phyloP scores from a whole-genome alignment of 2,797 vertebrate genomes.

The Staurois parvus region DNA sequence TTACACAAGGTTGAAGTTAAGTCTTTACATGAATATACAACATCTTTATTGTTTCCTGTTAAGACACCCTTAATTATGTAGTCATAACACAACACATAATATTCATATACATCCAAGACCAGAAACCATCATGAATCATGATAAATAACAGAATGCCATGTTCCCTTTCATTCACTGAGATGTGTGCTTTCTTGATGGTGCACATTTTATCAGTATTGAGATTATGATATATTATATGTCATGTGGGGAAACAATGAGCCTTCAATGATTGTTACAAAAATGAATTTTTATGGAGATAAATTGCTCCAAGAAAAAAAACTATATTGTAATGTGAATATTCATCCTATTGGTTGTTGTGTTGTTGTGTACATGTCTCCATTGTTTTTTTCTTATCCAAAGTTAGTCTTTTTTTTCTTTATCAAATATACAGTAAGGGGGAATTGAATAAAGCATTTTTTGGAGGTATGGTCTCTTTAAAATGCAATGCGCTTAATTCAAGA shows the following conservation, averaged over 20 bases:
- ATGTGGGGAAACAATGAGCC: background rate
- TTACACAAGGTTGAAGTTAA: background rate
- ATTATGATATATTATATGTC: background rate
- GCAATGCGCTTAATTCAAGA: too few relatives aligned
- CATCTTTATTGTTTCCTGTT: background rate
- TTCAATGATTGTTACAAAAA: background rate
- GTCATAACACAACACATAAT: background rate
- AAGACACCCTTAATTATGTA: background rate
- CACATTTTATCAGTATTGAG: conserved; percentile 14
- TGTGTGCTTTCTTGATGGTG: background rate
- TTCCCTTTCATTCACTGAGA: background rate
- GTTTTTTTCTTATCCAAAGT: too few relatives aligned
- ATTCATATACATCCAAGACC: background rate
- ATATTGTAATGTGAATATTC: background rate
- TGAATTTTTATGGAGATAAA: background rate
- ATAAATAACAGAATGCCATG: background rate
- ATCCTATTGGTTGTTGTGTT: background rate
- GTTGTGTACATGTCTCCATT: background rate
- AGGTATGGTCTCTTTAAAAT: too few relatives aligned
- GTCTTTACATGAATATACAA: background rate
- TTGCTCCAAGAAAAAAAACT: too few relatives aligned
- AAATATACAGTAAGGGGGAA: too few relatives aligned
- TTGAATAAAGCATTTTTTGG: too few relatives aligned
- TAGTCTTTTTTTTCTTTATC: too few relatives aligned
- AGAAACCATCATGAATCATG: background rate